Evolutionary conservation across 2,888 invertebrate species (phyloP).

Genomic region (Dynastes hyllus): DNA sequence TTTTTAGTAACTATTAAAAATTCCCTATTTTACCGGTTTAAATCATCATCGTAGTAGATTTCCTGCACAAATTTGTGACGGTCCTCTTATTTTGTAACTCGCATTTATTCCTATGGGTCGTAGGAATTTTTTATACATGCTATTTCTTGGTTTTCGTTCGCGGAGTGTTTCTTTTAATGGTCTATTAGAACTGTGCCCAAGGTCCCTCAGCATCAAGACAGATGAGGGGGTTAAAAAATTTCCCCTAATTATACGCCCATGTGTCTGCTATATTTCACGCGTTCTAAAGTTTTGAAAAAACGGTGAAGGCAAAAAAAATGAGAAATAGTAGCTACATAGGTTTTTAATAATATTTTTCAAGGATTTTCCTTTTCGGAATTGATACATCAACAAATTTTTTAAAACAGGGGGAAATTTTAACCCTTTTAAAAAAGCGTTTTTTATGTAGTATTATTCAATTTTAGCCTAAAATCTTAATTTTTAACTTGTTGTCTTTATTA

Average conservation of each 20-base stretch:
- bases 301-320: constrained; percentile 11
- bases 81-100: neutral
- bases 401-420: too few species aligned
- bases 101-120: neutral
- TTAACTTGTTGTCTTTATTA: too few species aligned
- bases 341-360: too few species aligned
- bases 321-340: neutral
- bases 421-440: too few species aligned
- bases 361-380: too few species aligned
- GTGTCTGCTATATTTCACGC: constrained; percentile 50
- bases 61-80: constrained; percentile 26
- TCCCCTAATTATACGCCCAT: constrained; percentile 65
- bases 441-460: too few species aligned
- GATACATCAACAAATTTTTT: neutral
- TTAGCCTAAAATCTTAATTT: too few species aligned
- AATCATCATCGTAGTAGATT: constrained; percentile 28
- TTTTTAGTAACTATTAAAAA: constrained; percentile 28
- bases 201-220: constrained; percentile 56
- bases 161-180: constrained; percentile 60
- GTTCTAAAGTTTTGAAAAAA: constrained; percentile 21
- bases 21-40: constrained; percentile 1
- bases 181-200: constrained; percentile 65
- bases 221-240: too few species aligned
- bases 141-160: neutral
- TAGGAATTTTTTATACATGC: neutral